Base-by-base conservation (phyloP, 2,113 vertebrate species). In the Caloenas nicobarica region DNA sequence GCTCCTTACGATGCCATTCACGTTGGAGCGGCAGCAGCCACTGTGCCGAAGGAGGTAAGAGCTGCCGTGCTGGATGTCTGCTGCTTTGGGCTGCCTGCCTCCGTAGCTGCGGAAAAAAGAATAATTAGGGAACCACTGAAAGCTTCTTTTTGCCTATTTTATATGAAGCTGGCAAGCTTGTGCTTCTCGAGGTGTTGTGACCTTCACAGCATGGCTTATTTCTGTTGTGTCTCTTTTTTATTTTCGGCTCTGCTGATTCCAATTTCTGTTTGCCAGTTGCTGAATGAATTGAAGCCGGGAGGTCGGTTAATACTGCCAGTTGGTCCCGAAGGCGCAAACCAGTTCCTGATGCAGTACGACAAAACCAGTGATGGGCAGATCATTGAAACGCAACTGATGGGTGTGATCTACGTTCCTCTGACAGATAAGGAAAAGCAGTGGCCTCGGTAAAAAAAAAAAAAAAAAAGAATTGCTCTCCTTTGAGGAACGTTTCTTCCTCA, bases 1-100 rank as follows among this genome's bases (percentile, higher is more conserved):
- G 99, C 98, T 13, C 99, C 99, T 0, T 99, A 98, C 12, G 99
- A 99, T 29, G 99, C 98, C 36, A 99, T 99, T 93, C 99, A 99
- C 3, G 98, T 99, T 16, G 99, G 99, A 72, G 99, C 99, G 3
- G 99, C 99, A 61, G 98, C 99, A 72, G 91, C 98, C 8, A 97
- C 97, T 1, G 95, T 99, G 26, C 99, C 99, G 11, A 98, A 98
- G 88, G 97, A 98, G 94, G 99, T 99, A 96, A 96, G 98, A 42
- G 50, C 1, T 9, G 10, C 31, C 0, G 0, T 11, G 66, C 61
- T 22, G 57, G 22, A 1, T 33, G 21, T 24, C 60, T 24, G 25
- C 21, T 21, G 36, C 22, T 17, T 4, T 10, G 71, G 50, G 33
- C 44, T 58, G 56, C 61, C 29, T 25, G 38, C 26, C 6, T 15